Evolutionary conservation across 2,113 vertebrate species (phyloP), one percentile per base, ranked within the genome.

Genomic region (Donacobius atricapilla): DNA sequence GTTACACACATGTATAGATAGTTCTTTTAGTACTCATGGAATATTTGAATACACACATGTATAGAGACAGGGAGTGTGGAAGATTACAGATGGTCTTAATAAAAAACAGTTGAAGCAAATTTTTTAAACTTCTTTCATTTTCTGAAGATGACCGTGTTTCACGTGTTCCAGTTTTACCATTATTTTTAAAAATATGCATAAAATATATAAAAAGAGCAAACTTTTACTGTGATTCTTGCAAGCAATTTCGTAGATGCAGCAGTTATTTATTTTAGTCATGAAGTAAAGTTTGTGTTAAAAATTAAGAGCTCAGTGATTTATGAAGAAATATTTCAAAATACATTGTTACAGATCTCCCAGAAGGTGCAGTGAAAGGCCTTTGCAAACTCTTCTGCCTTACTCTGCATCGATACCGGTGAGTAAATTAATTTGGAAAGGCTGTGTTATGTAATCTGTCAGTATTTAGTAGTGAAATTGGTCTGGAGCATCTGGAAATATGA

Each of bases 311-410:
- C 15, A 4, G 12, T 5, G 6, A 37, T 54, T 54, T 20, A 45
- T n/a, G 27, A n/a, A 37, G 72, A 53, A 73, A 7, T 9, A 33
- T 53, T 94, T 30, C 83, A 65, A 72, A 57, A 92, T 68, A 11
- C 56, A 0, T 37, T 96, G 58, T 97, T 98, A 64, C 97, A 98
- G 98, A 98, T 95, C 97, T 98, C 89, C 99, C 99, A 31, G 99
- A 99, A 95, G 98, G 98, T 53, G 98, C 98, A 33, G 98, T 99
- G 83, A 99, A 99, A 97, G 99, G 99, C 57, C 98, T 99, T 51
- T 99, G 99, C 97, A 99, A 99, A 84, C 98, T 99, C 64, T 99
- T 99, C 98, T 99, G 99, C 97, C 97, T 99, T 90, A 99, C 99
- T 19, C 98, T 99, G 87, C 99, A 99, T 97, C 99, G 99, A 96